These are phyloP conservation scores for Sebastiscus albofasciatus DNA, from an alignment of 2,797 vertebrate genomes.

Conservation along the genomic window DNA sequence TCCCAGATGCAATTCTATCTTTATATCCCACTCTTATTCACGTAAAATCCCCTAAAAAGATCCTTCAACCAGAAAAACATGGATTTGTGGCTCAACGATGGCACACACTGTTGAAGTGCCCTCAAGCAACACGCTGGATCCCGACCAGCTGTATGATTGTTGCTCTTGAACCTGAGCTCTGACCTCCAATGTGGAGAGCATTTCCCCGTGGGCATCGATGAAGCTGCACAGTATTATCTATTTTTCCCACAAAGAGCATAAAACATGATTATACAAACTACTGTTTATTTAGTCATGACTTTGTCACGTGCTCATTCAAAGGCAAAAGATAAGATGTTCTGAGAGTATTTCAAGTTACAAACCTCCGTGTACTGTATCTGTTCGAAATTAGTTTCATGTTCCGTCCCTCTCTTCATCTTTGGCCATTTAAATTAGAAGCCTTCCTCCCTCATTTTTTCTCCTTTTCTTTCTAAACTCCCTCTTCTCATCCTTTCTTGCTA, in stretches of 20 bases:
- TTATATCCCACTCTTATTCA: neutral
- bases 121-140: slow-evolving; percentile 15
- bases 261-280: slow-evolving; percentile 47
- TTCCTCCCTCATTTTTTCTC: slow-evolving; percentile 10
- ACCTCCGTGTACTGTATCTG: slow-evolving; percentile 9
- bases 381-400: slow-evolving; percentile 22
- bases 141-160: slow-evolving; percentile 3
- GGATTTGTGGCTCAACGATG: neutral
- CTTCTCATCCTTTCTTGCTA: slow-evolving; percentile 36
- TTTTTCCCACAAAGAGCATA: slow-evolving; percentile 26
- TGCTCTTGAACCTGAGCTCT: slow-evolving; percentile 28
- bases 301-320: slow-evolving; percentile 45
- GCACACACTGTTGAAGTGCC: neutral
- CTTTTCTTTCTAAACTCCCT: slow-evolving; percentile 31
- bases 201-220: neutral
- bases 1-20: neutral
- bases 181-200: slow-evolving; percentile 33
- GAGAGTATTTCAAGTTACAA: slow-evolving; percentile 37
- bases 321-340: slow-evolving; percentile 51
- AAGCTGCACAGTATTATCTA: neutral
- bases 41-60: neutral
- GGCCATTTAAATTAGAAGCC: slow-evolving; percentile 52
- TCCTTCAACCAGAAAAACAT: slow-evolving; percentile 19
- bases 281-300: slow-evolving; percentile 54
- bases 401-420: slow-evolving; percentile 35